A percentile compares a stretch with the other conserved stretches of the same genome.
Conservation (phyloP, 2,113 vertebrate species). For the Gyps fulvus region DNA sequence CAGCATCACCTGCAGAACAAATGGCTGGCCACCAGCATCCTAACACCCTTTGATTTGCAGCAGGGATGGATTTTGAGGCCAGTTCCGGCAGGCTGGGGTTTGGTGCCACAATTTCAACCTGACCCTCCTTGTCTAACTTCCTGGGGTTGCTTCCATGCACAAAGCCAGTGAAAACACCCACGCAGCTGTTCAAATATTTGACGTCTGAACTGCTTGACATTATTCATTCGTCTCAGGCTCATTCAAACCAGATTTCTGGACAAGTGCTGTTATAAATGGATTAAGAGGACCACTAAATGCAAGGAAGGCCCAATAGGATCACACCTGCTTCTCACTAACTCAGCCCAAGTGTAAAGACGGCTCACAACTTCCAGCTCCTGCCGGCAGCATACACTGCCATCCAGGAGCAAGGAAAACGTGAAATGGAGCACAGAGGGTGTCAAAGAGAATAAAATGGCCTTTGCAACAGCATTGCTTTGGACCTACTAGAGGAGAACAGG, state of each 20-base stretch:
- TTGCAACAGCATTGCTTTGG: neutral
- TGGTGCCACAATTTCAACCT: conserved; percentile 37
- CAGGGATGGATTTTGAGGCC: neutral
- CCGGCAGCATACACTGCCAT: accelerated
- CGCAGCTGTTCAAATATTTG: conserved; percentile 85
- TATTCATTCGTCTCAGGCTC: conserved; percentile 79
- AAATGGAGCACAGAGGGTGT: neutral
- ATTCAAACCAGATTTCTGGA: conserved; percentile 78
- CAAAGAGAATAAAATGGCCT: neutral
- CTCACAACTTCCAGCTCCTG: conserved; percentile 20
- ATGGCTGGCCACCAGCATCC: accelerated
- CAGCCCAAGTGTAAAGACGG: conserved; percentile 21
- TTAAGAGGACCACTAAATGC: conserved; percentile 65
- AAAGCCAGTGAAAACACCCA: conserved; percentile 76
- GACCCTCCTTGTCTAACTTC: conserved; percentile 56
- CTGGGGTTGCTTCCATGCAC: conserved; percentile 68
- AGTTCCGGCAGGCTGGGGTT: neutral
- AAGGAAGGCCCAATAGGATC: conserved; percentile 30
- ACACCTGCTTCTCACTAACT: conserved; percentile 71
- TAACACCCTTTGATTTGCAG: neutral
- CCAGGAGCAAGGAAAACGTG: neutral
- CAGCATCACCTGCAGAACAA: neutral
- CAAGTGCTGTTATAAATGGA: conserved; percentile 75
- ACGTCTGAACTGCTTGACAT: conserved; percentile 78
- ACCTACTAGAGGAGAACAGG: neutral